Conservation (phyloP, 53 echinoderm and acorn worm species). For the Hippasteria phrygiana region DNA sequence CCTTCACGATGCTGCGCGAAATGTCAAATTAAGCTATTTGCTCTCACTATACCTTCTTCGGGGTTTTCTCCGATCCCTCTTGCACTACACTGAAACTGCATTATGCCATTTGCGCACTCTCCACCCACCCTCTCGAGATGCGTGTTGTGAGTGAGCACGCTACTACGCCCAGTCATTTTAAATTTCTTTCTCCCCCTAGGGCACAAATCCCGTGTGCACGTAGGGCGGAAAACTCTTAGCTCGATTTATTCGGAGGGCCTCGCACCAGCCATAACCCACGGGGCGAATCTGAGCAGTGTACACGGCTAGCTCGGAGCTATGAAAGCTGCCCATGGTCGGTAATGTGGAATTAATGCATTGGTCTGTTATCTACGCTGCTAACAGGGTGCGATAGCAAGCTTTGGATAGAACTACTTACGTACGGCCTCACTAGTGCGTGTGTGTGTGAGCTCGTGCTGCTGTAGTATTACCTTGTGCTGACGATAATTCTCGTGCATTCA, state of each 20-base stretch:
- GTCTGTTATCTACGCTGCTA: constrained; percentile 35
- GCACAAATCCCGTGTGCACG: neutral
- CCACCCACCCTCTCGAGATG: constrained; percentile 36
- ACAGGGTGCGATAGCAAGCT: constrained; percentile 32
- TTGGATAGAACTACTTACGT: constrained; percentile 24
- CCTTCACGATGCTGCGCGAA: no score
- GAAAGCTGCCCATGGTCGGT: constrained; percentile 37
- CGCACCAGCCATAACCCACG: constrained; percentile 6
- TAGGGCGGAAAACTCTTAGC: constrained; percentile 10
- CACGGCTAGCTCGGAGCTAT: neutral
- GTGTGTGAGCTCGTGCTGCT: no score
- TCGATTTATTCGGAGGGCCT: constrained; percentile 10
- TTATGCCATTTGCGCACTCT: constrained; percentile 31
- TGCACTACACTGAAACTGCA: constrained; percentile 6
- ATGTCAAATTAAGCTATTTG: no score
- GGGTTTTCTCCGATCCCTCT: neutral
- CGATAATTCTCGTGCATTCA: neutral
- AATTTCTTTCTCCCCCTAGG: neutral
- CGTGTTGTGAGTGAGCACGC: constrained; percentile 33
- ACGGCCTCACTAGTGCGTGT: neutral
- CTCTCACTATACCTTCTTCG: neutral
- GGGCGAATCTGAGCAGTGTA: constrained; percentile 26
- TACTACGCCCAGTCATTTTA: constrained; percentile 37
- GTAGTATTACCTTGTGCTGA: neutral
- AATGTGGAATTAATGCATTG: constrained; percentile 58